Percentiles rank a stretch among this genome's conserved stretches.
phyloP scores from a whole-genome alignment of 2,797 vertebrate genomes.

The Spheniscus humboldti region DNA sequence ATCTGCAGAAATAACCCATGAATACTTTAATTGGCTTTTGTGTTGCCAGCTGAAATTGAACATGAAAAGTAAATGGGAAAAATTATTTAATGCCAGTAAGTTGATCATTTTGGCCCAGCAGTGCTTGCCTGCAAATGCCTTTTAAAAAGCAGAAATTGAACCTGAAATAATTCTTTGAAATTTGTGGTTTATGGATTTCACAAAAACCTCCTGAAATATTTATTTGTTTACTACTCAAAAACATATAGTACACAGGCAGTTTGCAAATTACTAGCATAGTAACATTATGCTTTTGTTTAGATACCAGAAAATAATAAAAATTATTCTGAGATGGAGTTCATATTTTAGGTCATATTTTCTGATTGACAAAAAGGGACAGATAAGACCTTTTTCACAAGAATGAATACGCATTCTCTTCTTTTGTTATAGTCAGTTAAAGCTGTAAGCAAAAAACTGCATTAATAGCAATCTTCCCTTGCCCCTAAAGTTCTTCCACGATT shows the following conservation, averaged over 20 bases:
- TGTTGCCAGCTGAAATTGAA: slow-evolving; percentile 18
- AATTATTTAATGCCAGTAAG: not conserved
- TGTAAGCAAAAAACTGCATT: not conserved
- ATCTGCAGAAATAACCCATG: slow-evolving; percentile 37
- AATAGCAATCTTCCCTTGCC: not conserved
- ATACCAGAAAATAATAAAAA: slow-evolving; percentile 29
- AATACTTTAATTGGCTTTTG: slow-evolving; percentile 32
- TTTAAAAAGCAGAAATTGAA: not conserved
- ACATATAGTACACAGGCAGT: not conserved
- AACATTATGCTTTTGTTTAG: not conserved
- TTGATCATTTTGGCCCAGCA: not conserved
- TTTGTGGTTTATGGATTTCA: not conserved
- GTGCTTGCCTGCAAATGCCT: not conserved
- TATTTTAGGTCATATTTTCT: slow-evolving; percentile 21
- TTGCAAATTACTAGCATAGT: not conserved
- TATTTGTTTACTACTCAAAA: slow-evolving; percentile 4
- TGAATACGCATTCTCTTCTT: not conserved
- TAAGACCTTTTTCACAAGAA: not conserved
- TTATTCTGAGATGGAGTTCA: slow-evolving; percentile 21
- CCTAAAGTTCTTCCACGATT: not conserved
- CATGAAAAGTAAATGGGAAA: slow-evolving; percentile 37
- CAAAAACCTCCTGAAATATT: not conserved
- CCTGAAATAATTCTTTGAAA: not conserved
- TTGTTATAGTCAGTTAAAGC: not conserved
- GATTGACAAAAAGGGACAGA: not conserved